Evolutionary conservation across 2,797 vertebrate genomes (phyloP).

Genomic region (Mormyrops boulengeri): DNA sequence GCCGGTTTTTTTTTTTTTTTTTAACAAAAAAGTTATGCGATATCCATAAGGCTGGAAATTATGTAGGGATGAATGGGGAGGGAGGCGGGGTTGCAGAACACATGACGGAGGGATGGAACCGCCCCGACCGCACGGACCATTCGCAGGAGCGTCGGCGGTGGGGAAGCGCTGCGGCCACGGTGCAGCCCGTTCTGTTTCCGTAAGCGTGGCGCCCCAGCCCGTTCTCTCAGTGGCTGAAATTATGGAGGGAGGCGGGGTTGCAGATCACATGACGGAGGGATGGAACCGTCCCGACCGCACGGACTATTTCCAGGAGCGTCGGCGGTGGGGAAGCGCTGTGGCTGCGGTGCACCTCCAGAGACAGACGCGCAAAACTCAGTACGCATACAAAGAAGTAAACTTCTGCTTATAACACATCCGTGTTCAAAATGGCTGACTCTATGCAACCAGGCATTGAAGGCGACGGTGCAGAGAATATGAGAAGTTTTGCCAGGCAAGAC

Average conservation of each 20-base stretch:
- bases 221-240: constrained; percentile 32
- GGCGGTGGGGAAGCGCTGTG: constrained; percentile 45
- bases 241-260: constrained; percentile 29
- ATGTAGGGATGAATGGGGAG: constrained; percentile 19
- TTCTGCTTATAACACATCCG: constrained; percentile 52
- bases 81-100: constrained; percentile 64
- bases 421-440: constrained; percentile 73
- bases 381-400: constrained; percentile 30
- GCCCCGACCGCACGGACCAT: background rate
- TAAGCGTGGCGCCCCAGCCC: too few relatives aligned
- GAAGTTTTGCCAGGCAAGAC: constrained; percentile 79
- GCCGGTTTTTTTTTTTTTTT: background rate
- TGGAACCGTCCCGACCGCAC: background rate
- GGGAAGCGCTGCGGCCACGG: constrained; percentile 36
- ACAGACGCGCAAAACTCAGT: constrained; percentile 28
- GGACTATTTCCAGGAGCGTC: constrained; percentile 22
- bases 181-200: constrained; percentile 66
- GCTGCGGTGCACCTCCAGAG: constrained; percentile 33
- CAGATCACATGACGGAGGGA: constrained; percentile 3
- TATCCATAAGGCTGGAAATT: constrained; percentile 42
- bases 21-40: background rate
- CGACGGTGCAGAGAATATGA: constrained; percentile 57
- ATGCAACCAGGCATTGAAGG: constrained; percentile 53
- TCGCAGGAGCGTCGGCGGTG: constrained; percentile 41
- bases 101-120: constrained; percentile 13